Evolutionary conservation across 2,797 vertebrate genomes (phyloP).

Genomic region (Hapalemur alaotrensis): DNA sequence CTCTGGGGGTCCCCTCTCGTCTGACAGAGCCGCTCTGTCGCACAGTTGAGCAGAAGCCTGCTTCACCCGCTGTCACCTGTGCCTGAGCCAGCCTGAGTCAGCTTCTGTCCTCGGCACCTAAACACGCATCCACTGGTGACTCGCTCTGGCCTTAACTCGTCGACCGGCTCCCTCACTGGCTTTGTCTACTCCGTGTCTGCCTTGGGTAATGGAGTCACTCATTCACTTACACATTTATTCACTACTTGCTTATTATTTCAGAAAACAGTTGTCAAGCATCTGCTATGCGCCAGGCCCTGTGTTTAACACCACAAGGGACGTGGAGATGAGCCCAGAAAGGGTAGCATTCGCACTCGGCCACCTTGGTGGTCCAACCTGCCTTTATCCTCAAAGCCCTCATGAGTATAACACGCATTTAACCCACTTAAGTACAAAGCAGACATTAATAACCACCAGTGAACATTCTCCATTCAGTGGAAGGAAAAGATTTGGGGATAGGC

Average conservation of each 20-base stretch:
- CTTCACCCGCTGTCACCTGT: neutral
- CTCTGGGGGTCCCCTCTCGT: neutral
- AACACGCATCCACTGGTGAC: neutral
- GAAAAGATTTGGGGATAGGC: neutral
- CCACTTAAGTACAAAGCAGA: neutral
- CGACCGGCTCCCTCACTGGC: too few species aligned
- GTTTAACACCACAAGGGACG: neutral
- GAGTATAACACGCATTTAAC: neutral
- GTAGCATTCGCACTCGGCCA: too few species aligned
- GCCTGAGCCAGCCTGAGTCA: neutral
- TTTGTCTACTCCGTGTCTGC: neutral
- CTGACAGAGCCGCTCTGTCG: neutral
- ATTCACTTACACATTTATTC: neutral
- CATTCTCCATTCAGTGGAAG: neutral
- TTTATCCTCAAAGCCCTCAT: neutral
- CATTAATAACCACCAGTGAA: neutral
- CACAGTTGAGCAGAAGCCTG: neutral
- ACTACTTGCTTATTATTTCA: neutral
- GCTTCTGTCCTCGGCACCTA: neutral
- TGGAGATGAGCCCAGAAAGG: neutral
- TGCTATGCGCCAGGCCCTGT: neutral
- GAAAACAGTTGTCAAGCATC: neutral
- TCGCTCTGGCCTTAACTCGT: neutral
- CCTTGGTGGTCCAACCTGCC: too few species aligned
- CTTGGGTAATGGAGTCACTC: neutral